phyloP scores from a whole-genome alignment of 1,140 invertebrate genomes.

The Gonatopus flavifemur region DNA sequence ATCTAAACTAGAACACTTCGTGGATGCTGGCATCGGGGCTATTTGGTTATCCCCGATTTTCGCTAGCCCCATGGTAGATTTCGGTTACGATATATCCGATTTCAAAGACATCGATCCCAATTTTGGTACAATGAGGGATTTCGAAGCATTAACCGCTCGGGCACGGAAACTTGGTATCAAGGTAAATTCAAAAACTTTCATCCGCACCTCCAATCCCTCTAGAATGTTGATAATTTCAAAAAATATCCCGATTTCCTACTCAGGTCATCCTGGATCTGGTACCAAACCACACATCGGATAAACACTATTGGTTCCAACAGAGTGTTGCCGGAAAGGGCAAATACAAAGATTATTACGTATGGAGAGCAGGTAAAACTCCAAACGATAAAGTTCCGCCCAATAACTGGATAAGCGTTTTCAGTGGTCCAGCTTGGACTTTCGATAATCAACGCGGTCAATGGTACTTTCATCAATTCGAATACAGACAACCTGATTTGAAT shows the following conservation, averaged over 20 bases:
- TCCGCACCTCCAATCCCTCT: neutral
- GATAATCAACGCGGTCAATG: slow-evolving; percentile 41
- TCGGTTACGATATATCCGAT: slow-evolving; percentile 68
- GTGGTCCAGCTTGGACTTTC: slow-evolving; percentile 59
- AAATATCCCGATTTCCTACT: neutral
- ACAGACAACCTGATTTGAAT: slow-evolving; percentile 67
- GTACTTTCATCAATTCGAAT: slow-evolving; percentile 64
- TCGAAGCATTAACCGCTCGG: slow-evolving; percentile 59
- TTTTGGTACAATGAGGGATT: slow-evolving; percentile 67
- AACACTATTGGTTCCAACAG: slow-evolving; percentile 73
- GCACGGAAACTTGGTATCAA: slow-evolving; percentile 55
- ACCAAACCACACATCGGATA: slow-evolving; percentile 76
- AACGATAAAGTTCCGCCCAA: slow-evolving; percentile 53
- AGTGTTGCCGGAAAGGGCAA: slow-evolving; percentile 58
- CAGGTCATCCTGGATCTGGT: slow-evolving; percentile 50
- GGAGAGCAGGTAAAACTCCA: slow-evolving; percentile 59
- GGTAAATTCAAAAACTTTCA: slow-evolving; percentile 21
- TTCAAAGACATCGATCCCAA: slow-evolving; percentile 62
- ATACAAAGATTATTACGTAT: slow-evolving; percentile 75
- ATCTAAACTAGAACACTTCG: slow-evolving; percentile 54
- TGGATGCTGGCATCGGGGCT: slow-evolving; percentile 54
- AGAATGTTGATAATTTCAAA: slow-evolving; percentile 1
- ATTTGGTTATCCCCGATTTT: slow-evolving; percentile 71
- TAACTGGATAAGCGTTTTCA: slow-evolving; percentile 64
- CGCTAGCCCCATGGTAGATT: slow-evolving; percentile 67